Evolutionary conservation across 2,113 vertebrate species (phyloP).

Genomic region (Tenebrosternarchus preto): DNA sequence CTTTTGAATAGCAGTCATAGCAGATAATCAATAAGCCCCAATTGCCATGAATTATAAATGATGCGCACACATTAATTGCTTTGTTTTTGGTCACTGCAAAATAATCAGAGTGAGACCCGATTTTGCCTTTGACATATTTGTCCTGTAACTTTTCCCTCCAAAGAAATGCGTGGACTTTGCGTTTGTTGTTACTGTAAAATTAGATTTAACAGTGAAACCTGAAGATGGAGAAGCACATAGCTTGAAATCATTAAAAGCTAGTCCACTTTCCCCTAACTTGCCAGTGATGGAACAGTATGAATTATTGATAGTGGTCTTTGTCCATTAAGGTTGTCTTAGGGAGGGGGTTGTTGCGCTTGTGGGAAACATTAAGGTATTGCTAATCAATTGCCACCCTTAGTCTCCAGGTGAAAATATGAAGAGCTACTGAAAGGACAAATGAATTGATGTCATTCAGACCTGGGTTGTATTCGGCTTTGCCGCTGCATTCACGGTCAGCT

Average conservation of each 20-base stretch:
- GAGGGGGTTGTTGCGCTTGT: slow-evolving; percentile 18
- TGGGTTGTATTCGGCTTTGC: neutral
- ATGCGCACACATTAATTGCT: neutral
- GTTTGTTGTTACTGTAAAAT: neutral
- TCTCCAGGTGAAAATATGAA: slow-evolving; percentile 16
- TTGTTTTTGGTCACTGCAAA: neutral
- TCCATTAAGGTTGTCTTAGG: slow-evolving; percentile 54
- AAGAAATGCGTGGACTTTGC: neutral
- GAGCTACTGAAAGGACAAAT: neutral
- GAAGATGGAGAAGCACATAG: neutral
- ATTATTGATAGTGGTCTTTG: slow-evolving; percentile 59
- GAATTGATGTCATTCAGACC: neutral
- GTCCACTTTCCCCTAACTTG: neutral
- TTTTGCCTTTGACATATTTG: neutral
- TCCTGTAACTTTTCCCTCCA: neutral
- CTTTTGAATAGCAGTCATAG: neutral
- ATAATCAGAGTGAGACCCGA: neutral
- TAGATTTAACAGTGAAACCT: neutral
- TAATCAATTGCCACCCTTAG: slow-evolving; percentile 40
- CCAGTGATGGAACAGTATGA: slow-evolving; percentile 32
- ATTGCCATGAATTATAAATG: slow-evolving; percentile 40
- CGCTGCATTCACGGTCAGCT: neutral
- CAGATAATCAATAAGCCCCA: slow-evolving; percentile 14
- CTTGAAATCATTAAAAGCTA: neutral
- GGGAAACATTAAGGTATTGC: slow-evolving; percentile 22